Conservation (phyloP, 2,797 vertebrate genomes). For the Aselliscus stoliczkanus region DNA sequence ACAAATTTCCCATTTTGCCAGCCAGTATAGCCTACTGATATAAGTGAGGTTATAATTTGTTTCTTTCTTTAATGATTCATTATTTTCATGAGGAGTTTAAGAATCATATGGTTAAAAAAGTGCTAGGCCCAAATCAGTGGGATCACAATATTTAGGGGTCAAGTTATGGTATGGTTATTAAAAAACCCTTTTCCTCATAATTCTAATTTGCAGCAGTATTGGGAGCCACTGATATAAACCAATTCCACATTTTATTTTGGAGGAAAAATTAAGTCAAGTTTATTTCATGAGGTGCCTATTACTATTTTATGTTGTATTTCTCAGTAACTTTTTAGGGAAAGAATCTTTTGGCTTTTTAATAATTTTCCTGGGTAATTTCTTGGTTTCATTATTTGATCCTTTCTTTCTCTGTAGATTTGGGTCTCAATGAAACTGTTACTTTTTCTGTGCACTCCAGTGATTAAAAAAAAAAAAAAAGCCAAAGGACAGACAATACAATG, state of each 20-base stretch:
- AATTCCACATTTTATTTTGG: slow-evolving; percentile 31
- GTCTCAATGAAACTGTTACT: background rate
- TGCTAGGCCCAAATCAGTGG: background rate
- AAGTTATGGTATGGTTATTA: background rate
- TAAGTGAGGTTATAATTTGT: background rate
- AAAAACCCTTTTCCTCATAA: background rate
- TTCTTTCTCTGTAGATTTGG: background rate
- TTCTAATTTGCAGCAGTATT: background rate
- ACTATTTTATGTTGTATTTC: slow-evolving; percentile 30
- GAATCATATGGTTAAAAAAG: background rate
- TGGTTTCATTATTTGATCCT: background rate
- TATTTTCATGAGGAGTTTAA: background rate
- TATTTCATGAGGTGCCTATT: background rate
- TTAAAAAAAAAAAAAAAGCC: background rate
- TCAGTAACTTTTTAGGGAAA: background rate
- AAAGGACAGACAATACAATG: background rate
- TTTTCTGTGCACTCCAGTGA: background rate
- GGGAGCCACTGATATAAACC: background rate
- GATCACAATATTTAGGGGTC: background rate
- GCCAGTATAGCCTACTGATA: background rate
- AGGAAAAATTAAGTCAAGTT: slow-evolving; percentile 4
- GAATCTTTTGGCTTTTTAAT: background rate
- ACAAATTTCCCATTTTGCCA: background rate
- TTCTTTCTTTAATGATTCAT: background rate
- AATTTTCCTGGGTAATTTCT: slow-evolving; percentile 26